Evolutionary conservation across 2,888 invertebrate species (phyloP).

Genomic region (Melieria picta): DNA sequence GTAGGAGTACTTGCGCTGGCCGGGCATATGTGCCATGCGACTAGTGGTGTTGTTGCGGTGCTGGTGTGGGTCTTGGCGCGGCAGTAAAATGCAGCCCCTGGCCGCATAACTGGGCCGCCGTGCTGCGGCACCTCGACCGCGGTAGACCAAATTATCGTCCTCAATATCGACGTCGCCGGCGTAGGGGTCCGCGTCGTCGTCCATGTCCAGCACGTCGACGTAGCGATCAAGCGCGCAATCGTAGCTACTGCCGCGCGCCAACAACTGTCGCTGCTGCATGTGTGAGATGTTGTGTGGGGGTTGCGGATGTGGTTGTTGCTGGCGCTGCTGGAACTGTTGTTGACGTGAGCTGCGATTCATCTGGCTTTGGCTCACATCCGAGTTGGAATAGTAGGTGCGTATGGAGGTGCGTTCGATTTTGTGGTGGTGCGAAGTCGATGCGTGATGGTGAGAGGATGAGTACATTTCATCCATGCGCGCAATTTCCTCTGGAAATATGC

Average conservation of each 20-base stretch:
- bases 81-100: conserved; percentile 39
- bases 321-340: conserved; percentile 43
- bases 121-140: conserved; percentile 37
- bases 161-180: conserved; percentile 52
- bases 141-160: conserved; percentile 48
- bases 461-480: conserved; percentile 81
- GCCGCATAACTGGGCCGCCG: conserved; percentile 28
- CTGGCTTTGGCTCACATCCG: conserved; percentile 57
- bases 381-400: conserved; percentile 65
- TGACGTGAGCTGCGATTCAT: conserved; percentile 46
- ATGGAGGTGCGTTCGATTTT: conserved; percentile 65
- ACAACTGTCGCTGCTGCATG: conserved; percentile 27
- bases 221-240: conserved; percentile 55
- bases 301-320: conserved; percentile 38
- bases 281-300: conserved; percentile 20
- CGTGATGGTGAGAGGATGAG: conserved; percentile 67
- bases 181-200: conserved; percentile 41
- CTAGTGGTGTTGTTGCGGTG: conserved; percentile 44
- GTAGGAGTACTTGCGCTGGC: conserved; percentile 46
- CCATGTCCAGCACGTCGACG: conserved; percentile 47
- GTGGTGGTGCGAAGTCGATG: conserved; percentile 67
- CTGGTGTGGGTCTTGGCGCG: conserved; percentile 42
- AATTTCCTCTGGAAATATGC: conserved; percentile 75
- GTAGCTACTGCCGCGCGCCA: conserved; percentile 52
- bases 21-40: conserved; percentile 43